These are phyloP conservation scores for Nycteola revayana DNA, from an alignment of 2,888 invertebrate genomes.

Conservation along the genomic window DNA sequence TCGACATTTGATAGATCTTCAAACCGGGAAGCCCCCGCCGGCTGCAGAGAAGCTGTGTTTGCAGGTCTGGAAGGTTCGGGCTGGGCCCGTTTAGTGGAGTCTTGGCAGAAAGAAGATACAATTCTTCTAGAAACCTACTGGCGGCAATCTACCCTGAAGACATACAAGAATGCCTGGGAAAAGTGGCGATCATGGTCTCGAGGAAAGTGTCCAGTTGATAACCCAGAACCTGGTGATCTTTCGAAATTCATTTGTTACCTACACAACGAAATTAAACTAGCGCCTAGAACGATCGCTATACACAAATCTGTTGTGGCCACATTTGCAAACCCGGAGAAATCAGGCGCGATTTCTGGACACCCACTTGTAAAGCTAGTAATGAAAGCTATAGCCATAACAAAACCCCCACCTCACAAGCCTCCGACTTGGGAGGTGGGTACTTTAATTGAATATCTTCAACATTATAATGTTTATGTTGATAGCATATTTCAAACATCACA, in stretches of 20 bases:
- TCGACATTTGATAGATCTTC: conserved; percentile 15
- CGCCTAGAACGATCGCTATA: conserved; percentile 13
- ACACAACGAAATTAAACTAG: conserved; percentile 5
- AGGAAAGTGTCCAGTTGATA: not conserved
- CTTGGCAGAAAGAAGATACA: conserved; percentile 1
- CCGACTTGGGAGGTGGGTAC: conserved; percentile 8
- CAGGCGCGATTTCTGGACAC: conserved; percentile 1
- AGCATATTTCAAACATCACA: conserved; percentile 19
- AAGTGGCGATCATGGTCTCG: conserved; percentile 17
- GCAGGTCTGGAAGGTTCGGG: conserved; percentile 25
- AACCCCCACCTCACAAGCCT: conserved; percentile 4
- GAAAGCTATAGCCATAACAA: conserved; percentile 2
- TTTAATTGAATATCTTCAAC: conserved; percentile 1
- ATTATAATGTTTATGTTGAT: conserved; percentile 1
- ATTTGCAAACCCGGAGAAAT: conserved; percentile 9
- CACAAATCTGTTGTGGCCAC: conserved; percentile 18
- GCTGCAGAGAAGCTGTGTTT: conserved; percentile 12
- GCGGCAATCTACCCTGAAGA: conserved; percentile 16
- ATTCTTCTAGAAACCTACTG: conserved; percentile 12
- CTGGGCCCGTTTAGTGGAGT: conserved; percentile 10
- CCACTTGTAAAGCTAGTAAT: conserved; percentile 10
- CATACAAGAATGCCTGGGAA: conserved; percentile 4
- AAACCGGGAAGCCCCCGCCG: conserved; percentile 12
- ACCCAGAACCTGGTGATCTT: conserved; percentile 3
- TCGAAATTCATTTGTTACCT: conserved; percentile 13